phyloP scores from a whole-genome alignment of 2,888 invertebrate genomes.

The Toxonevra muliebris region DNA sequence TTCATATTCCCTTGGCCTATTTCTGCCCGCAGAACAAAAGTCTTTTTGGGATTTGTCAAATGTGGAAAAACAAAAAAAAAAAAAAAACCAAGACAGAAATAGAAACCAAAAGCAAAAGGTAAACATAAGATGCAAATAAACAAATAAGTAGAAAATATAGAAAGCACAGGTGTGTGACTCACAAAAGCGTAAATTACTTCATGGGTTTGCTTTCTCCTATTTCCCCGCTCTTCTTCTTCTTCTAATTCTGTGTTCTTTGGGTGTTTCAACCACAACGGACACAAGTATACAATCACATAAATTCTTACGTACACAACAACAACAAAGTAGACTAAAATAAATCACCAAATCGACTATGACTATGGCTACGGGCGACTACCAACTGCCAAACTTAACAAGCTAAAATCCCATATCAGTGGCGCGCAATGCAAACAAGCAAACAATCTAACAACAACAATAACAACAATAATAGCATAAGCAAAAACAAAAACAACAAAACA shows the following conservation, averaged over 20 bases:
- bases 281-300: too few relatives aligned
- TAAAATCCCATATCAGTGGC: constrained; percentile 39
- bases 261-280: too few relatives aligned
- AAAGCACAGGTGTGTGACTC: constrained; percentile 10
- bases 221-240: too few relatives aligned
- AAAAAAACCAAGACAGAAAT: too few relatives aligned
- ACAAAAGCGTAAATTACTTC: not conserved
- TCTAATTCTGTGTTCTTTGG: too few relatives aligned
- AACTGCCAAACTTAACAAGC: constrained; percentile 39
- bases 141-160: not conserved
- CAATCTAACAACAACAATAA: constrained; percentile 17
- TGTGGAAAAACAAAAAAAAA: too few relatives aligned
- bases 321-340: constrained; percentile 7
- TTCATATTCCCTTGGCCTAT: not conserved
- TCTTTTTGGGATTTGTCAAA: constrained; percentile 3
- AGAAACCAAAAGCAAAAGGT: too few relatives aligned
- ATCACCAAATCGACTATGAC: constrained; percentile 16
- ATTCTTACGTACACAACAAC: too few relatives aligned
- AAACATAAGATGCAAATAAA: too few relatives aligned
- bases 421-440: constrained; percentile 17
- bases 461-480: constrained; percentile 3
- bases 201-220: not conserved
- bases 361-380: not conserved
- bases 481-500: constrained; percentile 8
- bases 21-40: not conserved